Conservation (phyloP, 2,888 invertebrate genomes). For the Papilio demoleus region DNA sequence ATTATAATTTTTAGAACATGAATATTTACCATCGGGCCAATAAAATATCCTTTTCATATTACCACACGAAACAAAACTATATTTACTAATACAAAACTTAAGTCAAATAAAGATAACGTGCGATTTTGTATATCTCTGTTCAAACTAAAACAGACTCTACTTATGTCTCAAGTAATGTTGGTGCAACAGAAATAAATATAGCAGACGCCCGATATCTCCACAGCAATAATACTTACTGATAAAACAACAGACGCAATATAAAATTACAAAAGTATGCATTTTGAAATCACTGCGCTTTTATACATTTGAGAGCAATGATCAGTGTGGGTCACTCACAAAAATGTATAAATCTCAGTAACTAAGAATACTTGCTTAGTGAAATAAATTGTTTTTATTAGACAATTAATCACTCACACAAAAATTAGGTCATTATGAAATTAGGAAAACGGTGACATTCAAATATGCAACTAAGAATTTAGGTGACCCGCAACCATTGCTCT, state of each 20-base stretch:
- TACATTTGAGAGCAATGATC: not conserved
- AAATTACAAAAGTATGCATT: slow-evolving; percentile 10
- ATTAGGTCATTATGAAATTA: no score
- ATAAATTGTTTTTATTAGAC: no score
- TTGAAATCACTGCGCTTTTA: not conserved
- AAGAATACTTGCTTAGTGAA: not conserved
- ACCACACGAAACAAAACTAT: slow-evolving; percentile 44
- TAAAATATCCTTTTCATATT: not conserved
- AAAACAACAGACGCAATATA: slow-evolving; percentile 6
- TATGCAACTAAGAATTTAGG: no score
- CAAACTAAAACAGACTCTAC: slow-evolving; percentile 41
- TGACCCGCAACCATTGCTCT: no score
- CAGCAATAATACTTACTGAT: slow-evolving; percentile 33
- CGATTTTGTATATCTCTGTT: slow-evolving; percentile 50
- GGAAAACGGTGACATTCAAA: no score
- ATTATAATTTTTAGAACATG: no score
- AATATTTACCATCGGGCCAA: no score
- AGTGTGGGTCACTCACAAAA: not conserved
- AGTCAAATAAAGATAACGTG: slow-evolving; percentile 62
- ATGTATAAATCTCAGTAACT: not conserved
- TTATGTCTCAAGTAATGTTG: slow-evolving; percentile 39
- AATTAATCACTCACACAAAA: no score
- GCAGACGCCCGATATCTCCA: slow-evolving; percentile 51
- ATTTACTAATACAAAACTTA: no score
- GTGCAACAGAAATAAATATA: slow-evolving; percentile 50